Evolutionary conservation across 2,888 invertebrate species (phyloP), one percentile per base, ranked within the genome.

Genomic region (Andrena fulva): DNA sequence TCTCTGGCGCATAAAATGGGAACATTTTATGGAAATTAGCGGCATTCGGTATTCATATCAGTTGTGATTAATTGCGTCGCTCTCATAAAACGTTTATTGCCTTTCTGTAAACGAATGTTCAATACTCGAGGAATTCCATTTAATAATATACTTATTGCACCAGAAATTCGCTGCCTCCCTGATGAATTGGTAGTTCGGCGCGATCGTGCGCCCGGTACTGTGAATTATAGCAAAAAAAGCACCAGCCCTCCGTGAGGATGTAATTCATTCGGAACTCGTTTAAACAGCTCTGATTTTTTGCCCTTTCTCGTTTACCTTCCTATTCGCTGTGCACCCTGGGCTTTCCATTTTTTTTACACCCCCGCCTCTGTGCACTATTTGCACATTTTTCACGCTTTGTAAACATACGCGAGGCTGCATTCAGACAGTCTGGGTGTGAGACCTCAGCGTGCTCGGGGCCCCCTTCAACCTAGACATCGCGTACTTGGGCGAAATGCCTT

Each of bases 241-340:
- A 54, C 33, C 27, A 29, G 12, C 42, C 33, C 48, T 10, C 50
- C 60, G 59, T 12, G n/a, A 50, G 69, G 33, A 80, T 67, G 60
- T 63, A 72, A 67, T 50, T 42, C 80, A 33, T 71, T 54, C 27
- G 54, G 31, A 71, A 67, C 52, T 42, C 62, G 62, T 50, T 77
- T 72, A 78, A 78, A 78, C 78, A 72, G 50, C 67, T 10, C 54
- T 50, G 80, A 63, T 52, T 60, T 60, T 66, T 67, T 77, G 71
- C 66, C 52, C 24, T 50, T 71, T 27, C 67, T 12, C 71, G 78
- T 80, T 80, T 72, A 70, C 80, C 56, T 52, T 62, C 72, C 72
- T 63, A 78, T 71, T 80, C 80, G 71, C 29, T 71, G 72, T 71
- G 72, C 71, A 35, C 62, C 35, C 54, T 59, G 24, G 35, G 42